Evolutionary conservation across 2,888 invertebrate genomes (phyloP).

Genomic region (Pollenia angustigena): DNA sequence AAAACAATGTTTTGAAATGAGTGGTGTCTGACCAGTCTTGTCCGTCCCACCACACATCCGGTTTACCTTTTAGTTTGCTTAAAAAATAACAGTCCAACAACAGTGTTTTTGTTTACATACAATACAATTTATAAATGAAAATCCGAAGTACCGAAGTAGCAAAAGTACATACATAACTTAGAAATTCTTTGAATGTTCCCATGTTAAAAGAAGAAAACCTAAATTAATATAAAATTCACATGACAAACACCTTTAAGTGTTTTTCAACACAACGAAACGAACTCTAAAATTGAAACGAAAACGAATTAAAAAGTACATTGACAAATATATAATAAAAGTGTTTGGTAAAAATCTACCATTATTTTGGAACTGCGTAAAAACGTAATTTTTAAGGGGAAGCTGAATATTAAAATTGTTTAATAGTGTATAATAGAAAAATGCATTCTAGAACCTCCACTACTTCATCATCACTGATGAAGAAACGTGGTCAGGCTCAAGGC

Average conservation of each 20-base stretch:
- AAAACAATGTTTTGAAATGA: conserved; percentile 15
- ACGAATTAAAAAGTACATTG: background rate
- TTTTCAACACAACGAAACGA: conserved; percentile 45
- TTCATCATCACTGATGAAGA: conserved; percentile 79
- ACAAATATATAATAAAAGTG: background rate
- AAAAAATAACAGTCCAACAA: background rate
- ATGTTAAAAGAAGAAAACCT: conserved; percentile 9
- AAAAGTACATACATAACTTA: background rate
- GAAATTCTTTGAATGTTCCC: conserved; percentile 2
- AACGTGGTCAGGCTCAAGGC: conserved; percentile 77
- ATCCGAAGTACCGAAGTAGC: conserved; percentile 31
- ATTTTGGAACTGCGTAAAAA: conserved; percentile 29
- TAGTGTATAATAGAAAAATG: conserved; percentile 71
- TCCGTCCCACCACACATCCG: conserved; percentile 27
- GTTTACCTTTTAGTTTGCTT: background rate
- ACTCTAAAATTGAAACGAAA: conserved; percentile 31
- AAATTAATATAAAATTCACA: background rate
- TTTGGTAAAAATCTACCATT: conserved; percentile 25
- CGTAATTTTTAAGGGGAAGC: background rate
- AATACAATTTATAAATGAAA: conserved; percentile 27
- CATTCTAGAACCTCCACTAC: conserved; percentile 76
- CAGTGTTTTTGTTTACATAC: background rate
- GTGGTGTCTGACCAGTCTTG: background rate
- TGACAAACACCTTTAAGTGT: background rate
- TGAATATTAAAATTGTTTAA: background rate